phyloP scores from a whole-genome alignment of 2,797 vertebrate species.

The Sebastes umbrosus region DNA sequence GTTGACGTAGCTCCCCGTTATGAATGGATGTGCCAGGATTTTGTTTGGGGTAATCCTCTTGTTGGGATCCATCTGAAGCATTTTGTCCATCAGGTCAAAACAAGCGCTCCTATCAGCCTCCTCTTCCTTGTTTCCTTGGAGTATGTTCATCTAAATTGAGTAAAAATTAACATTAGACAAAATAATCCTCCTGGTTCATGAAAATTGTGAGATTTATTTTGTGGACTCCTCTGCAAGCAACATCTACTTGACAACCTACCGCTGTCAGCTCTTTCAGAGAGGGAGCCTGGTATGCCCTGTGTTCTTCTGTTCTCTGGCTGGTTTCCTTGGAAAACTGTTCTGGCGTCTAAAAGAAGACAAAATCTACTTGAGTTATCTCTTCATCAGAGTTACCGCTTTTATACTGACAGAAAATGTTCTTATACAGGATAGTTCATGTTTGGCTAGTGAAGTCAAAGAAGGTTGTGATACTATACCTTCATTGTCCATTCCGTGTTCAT shows the following conservation, averaged over 20 bases:
- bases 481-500: not conserved
- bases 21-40: conserved; percentile 9
- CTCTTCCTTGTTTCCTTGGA: not conserved
- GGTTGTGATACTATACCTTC: not conserved
- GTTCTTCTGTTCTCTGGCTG: not conserved
- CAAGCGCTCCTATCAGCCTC: not conserved
- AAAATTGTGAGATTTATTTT: not conserved
- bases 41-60: not conserved
- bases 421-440: not conserved
- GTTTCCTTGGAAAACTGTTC: not conserved
- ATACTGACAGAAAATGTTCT: not conserved
- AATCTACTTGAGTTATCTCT: not conserved
- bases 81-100: not conserved
- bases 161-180: no score
- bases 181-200: not conserved
- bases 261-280: not conserved
- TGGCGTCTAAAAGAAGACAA: not conserved
- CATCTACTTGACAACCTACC: not conserved
- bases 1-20: not conserved
- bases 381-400: no score
- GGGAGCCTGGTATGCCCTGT: not conserved
- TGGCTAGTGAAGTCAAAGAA: not conserved
- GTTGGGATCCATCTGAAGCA: conserved; percentile 1
- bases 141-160: not conserved
- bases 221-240: not conserved